phyloP scores from a whole-genome alignment of 53 echinoderm and acorn worm genomes.

The Paracentrotus lividus region DNA sequence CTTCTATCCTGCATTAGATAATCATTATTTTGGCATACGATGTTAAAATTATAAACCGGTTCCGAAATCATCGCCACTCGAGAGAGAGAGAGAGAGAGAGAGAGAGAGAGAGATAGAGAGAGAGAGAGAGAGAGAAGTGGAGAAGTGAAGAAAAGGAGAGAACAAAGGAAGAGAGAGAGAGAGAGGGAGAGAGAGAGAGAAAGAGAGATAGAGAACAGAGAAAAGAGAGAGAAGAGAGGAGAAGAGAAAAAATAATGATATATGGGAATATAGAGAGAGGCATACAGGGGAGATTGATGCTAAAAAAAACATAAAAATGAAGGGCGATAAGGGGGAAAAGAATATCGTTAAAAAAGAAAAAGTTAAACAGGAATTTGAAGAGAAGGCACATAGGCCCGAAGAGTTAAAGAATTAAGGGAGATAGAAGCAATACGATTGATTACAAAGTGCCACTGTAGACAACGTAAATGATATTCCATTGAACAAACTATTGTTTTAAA shows the following conservation, averaged over 20 bases:
- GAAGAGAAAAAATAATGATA: not conserved
- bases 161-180: not conserved
- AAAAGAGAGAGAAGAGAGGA: not conserved
- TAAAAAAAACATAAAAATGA: no score
- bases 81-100: not conserved
- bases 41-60: not conserved
- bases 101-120: not conserved
- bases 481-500: conserved; percentile 40
- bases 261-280: not conserved
- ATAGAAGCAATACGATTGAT: not conserved
- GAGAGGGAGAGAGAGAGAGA: not conserved
- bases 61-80: not conserved
- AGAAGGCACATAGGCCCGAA: not conserved
- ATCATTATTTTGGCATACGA: not conserved
- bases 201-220: not conserved
- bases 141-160: not conserved
- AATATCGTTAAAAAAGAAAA: not conserved
- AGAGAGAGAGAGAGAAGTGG: not conserved
- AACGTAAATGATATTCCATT: not conserved
- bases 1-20: not conserved
- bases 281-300: no score
- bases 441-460: not conserved
- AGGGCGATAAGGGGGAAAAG: not conserved
- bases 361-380: not conserved
- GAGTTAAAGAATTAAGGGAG: not conserved